Percentiles rank a stretch among this genome's conserved stretches.
phyloP scores from a whole-genome alignment of 2,888 invertebrate genomes.

The Periphyllus acericola region DNA sequence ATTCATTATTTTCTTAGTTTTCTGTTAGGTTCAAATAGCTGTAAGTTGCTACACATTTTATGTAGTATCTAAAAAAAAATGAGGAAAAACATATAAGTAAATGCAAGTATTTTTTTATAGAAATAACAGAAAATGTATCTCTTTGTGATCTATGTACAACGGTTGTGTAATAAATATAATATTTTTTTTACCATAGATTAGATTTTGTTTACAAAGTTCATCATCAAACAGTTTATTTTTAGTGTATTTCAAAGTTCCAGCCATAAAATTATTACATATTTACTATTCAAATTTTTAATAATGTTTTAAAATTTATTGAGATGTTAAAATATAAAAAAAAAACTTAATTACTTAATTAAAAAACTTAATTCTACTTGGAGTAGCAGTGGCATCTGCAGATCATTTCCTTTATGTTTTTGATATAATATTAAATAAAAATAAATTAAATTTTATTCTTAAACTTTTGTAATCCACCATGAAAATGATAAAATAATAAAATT shows the following conservation, averaged over 20 bases:
- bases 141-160: neutral
- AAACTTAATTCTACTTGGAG: neutral
- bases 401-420: too few species aligned
- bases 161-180: neutral
- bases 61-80: neutral
- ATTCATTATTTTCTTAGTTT: neutral
- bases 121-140: neutral
- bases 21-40: neutral
- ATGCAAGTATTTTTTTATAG: neutral
- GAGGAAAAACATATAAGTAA: neutral
- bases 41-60: neutral
- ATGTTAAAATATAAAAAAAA: neutral
- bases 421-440: neutral
- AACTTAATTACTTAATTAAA: too few species aligned
- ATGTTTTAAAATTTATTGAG: neutral
- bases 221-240: neutral
- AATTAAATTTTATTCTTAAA: neutral
- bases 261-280: neutral
- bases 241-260: neutral
- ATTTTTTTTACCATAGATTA: neutral
- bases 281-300: neutral
- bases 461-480: neutral
- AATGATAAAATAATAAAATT: conserved; percentile 19
- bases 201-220: neutral
- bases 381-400: neutral